These are phyloP conservation scores for Callionymus lyra DNA, from an alignment of 2,113 vertebrate species.

Conservation along the genomic window DNA sequence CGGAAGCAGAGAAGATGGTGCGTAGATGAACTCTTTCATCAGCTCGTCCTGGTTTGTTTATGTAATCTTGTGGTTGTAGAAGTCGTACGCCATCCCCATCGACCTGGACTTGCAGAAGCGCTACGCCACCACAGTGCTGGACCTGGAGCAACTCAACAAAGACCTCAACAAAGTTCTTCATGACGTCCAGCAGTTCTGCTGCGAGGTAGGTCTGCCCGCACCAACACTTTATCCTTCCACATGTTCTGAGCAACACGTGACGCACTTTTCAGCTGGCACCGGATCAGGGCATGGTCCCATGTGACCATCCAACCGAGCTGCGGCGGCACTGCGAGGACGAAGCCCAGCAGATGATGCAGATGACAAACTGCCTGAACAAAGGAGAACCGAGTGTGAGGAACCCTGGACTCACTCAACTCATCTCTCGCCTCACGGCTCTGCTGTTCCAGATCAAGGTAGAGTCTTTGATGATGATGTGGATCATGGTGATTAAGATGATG, in stretches of 20 bases:
- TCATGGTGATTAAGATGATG: no score
- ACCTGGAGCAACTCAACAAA: constrained; percentile 94
- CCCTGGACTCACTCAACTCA: constrained; percentile 79
- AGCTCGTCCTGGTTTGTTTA: not conserved
- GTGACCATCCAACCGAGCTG: constrained; percentile 85
- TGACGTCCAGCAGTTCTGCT: constrained; percentile 94
- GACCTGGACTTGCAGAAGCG: constrained; percentile 89
- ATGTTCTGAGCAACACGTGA: not conserved
- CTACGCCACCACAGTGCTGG: constrained; percentile 89
- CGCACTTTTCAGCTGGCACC: constrained; percentile 76
- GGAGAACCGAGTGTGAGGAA: constrained; percentile 79
- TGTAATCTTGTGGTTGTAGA: constrained; percentile 58
- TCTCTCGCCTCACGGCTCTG: constrained; percentile 88
- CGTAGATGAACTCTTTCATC: not conserved
- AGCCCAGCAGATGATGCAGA: constrained; percentile 84
- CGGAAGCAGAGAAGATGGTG: constrained; percentile 96
- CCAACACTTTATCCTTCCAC: not conserved
- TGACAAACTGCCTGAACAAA: constrained; percentile 68
- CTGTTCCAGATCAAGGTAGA: constrained; percentile 90
- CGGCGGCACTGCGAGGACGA: constrained; percentile 85
- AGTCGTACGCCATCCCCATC: constrained; percentile 90
- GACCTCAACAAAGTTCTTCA: constrained; percentile 95
- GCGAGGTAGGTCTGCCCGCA: constrained; percentile 77
- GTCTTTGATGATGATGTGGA: no score
- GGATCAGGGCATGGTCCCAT: constrained; percentile 89